Evolutionary conservation across 2,797 vertebrate genomes (phyloP).

Genomic region (Pseudopleuronectes americanus): DNA sequence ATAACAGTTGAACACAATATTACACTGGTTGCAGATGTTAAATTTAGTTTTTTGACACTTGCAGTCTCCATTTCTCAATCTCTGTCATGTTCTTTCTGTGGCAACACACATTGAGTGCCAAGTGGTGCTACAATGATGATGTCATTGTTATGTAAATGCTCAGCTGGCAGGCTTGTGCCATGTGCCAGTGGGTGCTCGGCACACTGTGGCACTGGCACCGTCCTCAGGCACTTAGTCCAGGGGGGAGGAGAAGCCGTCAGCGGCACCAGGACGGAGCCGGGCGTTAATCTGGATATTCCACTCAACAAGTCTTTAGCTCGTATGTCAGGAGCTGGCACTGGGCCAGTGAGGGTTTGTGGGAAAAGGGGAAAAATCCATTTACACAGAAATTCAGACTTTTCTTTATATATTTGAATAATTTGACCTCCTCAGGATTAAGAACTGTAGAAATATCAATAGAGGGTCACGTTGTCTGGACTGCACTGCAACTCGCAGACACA

Average conservation of each 20-base stretch:
- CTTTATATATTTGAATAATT: too few species aligned
- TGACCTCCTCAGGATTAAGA: too few species aligned
- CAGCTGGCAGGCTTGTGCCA: constrained; percentile 57
- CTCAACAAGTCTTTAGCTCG: neutral
- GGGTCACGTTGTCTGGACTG: too few species aligned
- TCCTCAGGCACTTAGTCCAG: constrained; percentile 30
- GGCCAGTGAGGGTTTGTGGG: neutral
- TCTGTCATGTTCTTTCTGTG: constrained; percentile 29
- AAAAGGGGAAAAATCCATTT: neutral
- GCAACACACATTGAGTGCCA: constrained; percentile 40
- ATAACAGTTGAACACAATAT: neutral
- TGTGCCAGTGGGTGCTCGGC: constrained; percentile 76
- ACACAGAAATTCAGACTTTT: too few species aligned
- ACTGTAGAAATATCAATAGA: too few species aligned
- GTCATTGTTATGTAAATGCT: constrained; percentile 84
- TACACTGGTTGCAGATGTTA: neutral
- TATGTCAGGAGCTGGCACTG: neutral
- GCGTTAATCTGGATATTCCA: neutral
- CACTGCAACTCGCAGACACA: too few species aligned
- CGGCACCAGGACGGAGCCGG: constrained; percentile 1
- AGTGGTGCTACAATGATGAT: constrained; percentile 72
- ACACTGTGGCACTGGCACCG: constrained; percentile 62
- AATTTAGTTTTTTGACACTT: neutral
- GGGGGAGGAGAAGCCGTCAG: constrained; percentile 17
- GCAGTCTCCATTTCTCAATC: constrained; percentile 5